Base-by-base conservation (phyloP, 2,113 vertebrate species). In the Peromyscus polionotus region DNA sequence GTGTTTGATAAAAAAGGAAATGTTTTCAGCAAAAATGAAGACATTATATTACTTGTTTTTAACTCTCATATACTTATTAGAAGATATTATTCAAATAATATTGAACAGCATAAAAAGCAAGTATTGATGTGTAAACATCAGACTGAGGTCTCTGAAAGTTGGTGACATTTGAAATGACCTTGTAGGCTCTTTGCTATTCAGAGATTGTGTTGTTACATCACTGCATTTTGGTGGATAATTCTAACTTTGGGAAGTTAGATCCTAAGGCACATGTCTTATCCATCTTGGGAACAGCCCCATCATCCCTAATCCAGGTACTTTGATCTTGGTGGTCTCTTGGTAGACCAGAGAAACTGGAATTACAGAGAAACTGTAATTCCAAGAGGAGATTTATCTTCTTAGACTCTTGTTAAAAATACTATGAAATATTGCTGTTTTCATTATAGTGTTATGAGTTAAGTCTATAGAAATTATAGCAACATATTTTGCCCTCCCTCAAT, bases 1-100 rank as follows among this genome's bases (percentile, higher is more conserved):
- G 3, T 24, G 10, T 65, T 86, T 16, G 48, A 31, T 19, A 75
- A 10, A 65, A 91, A 95, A 39, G 51, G n/a, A 83, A 70, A 85
- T 13, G 31, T 90, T 93, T 17, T 54, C 42, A 87, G 20, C 51
- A 39, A 39, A 80, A 85, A 70, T 93, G 19, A 14, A 67, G 65
- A 39, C 65, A 54, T 93, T 65, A 33, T 85, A 92, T 11, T 63
- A 76, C 39, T 87, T 93, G 8, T 67, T 79, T 92, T 61, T 89
- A 95, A 70, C 14, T 89, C 36, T 31, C 7, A 26, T n/a, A 13
- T 75, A 19, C 9, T 48, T 96, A 48, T 88, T 63, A 88, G 51
- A 76, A 93, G 36, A 77, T 76, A 4, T 63, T 93, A 5, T 89
- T 70, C n/a, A 80, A 87, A 61, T 42, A 68, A 61, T 57, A 70